Conservation (phyloP, 1,140 invertebrate genomes). For the Helicorthomorpha holstii region DNA sequence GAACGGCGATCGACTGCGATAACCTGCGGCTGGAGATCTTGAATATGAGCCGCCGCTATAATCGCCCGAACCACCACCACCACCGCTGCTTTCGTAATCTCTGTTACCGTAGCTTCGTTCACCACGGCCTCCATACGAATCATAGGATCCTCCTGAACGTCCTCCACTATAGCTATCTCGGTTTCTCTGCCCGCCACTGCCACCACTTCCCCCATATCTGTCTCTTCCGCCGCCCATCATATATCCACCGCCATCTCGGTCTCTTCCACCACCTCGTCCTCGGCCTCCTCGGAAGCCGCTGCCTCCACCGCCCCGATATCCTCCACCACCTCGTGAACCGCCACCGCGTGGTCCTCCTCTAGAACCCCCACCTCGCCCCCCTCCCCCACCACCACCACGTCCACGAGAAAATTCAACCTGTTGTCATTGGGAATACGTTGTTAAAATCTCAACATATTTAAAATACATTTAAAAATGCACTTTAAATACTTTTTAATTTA, state of each 20-base stretch:
- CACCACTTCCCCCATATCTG: constrained; percentile 4
- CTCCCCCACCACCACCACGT: constrained; percentile 10
- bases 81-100: background rate
- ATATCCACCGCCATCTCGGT: constrained; percentile 9
- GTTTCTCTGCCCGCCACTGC: constrained; percentile 5
- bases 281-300: constrained; percentile 7
- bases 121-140: background rate
- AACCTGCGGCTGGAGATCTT: background rate
- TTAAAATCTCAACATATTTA: constrained; percentile 8
- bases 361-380: constrained; percentile 7
- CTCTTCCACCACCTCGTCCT: constrained; percentile 4
- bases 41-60: background rate
- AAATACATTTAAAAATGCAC: constrained; percentile 8
- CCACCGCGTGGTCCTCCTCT: constrained; percentile 6
- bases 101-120: background rate
- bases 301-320: constrained; percentile 8
- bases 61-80: background rate
- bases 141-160: constrained; percentile 5
- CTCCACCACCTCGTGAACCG: constrained; percentile 5
- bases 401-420: constrained; percentile 14
- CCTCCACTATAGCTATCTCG: constrained; percentile 10
- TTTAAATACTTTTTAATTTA: too few relatives aligned
- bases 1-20: constrained; percentile 6
- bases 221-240: constrained; percentile 4
- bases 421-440: too few relatives aligned